phyloP scores from a whole-genome alignment of 2,797 vertebrate genomes.

The Onychomys arenicola region DNA sequence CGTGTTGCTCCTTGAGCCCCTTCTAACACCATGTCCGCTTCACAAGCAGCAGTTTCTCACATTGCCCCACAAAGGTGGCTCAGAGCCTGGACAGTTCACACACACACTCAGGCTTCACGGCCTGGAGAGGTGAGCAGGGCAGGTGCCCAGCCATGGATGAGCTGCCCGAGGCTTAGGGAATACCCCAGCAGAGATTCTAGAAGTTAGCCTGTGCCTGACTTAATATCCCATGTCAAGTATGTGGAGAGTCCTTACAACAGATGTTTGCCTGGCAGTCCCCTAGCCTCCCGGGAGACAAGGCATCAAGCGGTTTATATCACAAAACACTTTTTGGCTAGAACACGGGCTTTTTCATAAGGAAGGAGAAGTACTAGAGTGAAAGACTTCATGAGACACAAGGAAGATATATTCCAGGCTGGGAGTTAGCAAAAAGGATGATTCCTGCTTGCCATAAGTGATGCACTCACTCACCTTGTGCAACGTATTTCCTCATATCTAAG shows the following conservation, averaged over 20 bases:
- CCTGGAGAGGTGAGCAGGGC: background rate
- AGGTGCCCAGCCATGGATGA: background rate
- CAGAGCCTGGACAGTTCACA: background rate
- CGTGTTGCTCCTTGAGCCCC: background rate
- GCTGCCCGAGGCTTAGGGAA: background rate
- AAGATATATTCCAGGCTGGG: background rate
- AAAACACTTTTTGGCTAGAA: background rate
- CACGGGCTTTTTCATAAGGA: background rate
- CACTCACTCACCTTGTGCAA: background rate
- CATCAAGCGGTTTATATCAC: background rate
- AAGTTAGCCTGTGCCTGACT: background rate
- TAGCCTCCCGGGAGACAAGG: background rate
- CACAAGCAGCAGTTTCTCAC: background rate
- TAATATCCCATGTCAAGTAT: background rate
- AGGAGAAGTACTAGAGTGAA: background rate
- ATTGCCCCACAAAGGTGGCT: background rate
- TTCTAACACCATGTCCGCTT: background rate
- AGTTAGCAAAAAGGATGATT: background rate
- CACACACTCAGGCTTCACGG: accelerated
- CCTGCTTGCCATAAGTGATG: background rate
- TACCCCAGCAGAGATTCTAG: background rate
- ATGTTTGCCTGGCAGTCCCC: too few relatives aligned
- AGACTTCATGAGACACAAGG: background rate
- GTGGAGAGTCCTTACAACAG: background rate
- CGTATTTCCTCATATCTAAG: background rate